A percentile compares a stretch with the other conserved stretches of the same genome.
phyloP scores from a whole-genome alignment of 2,797 vertebrate species.

The Anas capensis region DNA sequence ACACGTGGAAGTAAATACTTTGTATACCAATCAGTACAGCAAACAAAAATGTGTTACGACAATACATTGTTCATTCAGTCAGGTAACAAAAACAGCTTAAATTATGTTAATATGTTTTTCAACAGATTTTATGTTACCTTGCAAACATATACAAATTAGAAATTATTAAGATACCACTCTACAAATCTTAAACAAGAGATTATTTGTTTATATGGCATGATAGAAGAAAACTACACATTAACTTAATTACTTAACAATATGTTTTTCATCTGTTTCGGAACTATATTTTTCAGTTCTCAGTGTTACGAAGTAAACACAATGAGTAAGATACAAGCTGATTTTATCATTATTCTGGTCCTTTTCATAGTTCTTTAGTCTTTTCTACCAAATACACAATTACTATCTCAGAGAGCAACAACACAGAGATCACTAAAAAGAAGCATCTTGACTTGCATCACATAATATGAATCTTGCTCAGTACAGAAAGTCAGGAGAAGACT shows the following conservation, averaged over 20 bases:
- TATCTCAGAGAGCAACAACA: not conserved
- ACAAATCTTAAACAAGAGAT: no score
- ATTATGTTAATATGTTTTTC: not conserved
- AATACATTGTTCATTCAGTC: not conserved
- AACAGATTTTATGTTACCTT: not conserved
- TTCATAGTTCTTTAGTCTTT: not conserved
- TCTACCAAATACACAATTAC: not conserved
- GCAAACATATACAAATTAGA: not conserved
- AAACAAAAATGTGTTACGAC: not conserved
- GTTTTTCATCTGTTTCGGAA: not conserved
- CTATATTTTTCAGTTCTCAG: not conserved
- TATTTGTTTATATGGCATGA: not conserved
- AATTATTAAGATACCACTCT: no score
- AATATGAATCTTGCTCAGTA: not conserved
- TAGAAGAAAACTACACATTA: not conserved
- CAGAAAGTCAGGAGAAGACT: not conserved
- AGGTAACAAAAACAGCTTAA: not conserved
- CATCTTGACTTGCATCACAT: not conserved
- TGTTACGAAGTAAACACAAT: not conserved
- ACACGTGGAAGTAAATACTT: not conserved
- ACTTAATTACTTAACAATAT: not conserved
- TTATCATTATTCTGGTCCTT: not conserved
- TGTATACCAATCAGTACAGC: not conserved
- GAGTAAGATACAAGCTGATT: not conserved
- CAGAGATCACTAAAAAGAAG: not conserved